Evolutionary conservation across 2,113 vertebrate species (phyloP), one percentile per base, ranked within the genome.

Genomic region (Elephas maximus): DNA sequence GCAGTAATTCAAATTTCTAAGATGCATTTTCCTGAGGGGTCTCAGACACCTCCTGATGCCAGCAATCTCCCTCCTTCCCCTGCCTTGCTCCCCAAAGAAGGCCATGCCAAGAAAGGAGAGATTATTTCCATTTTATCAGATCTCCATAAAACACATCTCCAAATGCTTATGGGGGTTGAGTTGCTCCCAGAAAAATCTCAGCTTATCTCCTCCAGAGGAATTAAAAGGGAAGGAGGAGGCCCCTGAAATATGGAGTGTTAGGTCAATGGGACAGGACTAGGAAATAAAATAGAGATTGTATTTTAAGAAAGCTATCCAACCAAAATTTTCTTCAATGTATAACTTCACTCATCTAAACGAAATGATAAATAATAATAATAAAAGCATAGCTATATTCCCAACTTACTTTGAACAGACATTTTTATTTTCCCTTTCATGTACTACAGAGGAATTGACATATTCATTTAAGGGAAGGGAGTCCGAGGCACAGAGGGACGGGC

Each of bases 241-340:
- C 23, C 74, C 78, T 44, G 24, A 74, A 80, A 92, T 21, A 57
- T 2, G 26, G 69, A 65, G 45, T 30, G 14, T 67, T 51, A 91
- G 92, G 41, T 79, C 21, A 48, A 4, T 45, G n/a, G 57, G 41
- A 37, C 41, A 80, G 37, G 60, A 51, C 8, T 3, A 90, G 24
- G 51, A 90, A 85, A 26, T 73, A 48, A 97, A 94, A 82, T 6
- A n/a, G 60, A 57, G 74, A 62, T 73, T 94, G 12, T 48, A 33
- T 94, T 73, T 97, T 81, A 83, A 93, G 51, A 37, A 97, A 92
- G 51, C 21, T 12, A 82, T 44, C 5, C 53, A 95, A 8, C n/a
- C 11, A 63, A 87, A 65, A 60, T 26, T 28, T 44, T 65, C 62
- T 91, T 78, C 62, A 80, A 30, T 48, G 3, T 44, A 41, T 65